Base-by-base conservation (phyloP, 2,113 vertebrate genomes). In the Martes martes region DNA sequence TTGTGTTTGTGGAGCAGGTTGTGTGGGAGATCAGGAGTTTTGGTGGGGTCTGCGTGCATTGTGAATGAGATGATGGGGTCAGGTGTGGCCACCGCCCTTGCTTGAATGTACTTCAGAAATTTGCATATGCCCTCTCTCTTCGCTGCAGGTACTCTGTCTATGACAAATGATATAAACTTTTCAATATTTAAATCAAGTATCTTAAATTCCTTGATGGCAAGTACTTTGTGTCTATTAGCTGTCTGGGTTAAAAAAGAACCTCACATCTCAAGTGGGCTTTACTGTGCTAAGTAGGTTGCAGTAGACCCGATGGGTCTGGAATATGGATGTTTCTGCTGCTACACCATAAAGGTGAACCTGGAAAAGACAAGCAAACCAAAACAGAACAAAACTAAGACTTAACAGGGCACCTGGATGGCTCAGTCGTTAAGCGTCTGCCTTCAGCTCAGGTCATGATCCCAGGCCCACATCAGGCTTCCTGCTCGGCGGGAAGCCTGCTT, bases 161-260 rank as follows among this genome's bases (percentile, higher is more conserved):
- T 36, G 69, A 85, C 57, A 74, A 82, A 65, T 74, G 26, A 78
- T 82, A 67, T 86, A 18, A 90, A 76, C 33, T 86, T 95, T 28
- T 86, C 19, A 67, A 11, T 67, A 45, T 91, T 89, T 97, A 80
- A 80, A 39, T 91, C 47, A 94, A 92, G 39, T 79, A 15, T 93
- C 78, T 88, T 93, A 65, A 78, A 86, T 79, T 96, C 55, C 45
- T 96, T 71, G 19, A 36, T 92, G 59, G 14, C 33, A 71, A 18
- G 42, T 82, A 55, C 57, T 81, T 85, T 11, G 0, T 81, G 26
- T 94, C n/a, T 89, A 0, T 80, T 94, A 71, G 36, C 78, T 95
- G 81, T 84, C 50, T 69, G 50, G n/a, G 15, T 94, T 83, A 59
- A 63, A 65, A 90, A 88, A 80, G 52, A 90, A 61, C 59, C 67